phyloP scores from a whole-genome alignment of 2,113 vertebrate species.

The Pristiophorus japonicus region DNA sequence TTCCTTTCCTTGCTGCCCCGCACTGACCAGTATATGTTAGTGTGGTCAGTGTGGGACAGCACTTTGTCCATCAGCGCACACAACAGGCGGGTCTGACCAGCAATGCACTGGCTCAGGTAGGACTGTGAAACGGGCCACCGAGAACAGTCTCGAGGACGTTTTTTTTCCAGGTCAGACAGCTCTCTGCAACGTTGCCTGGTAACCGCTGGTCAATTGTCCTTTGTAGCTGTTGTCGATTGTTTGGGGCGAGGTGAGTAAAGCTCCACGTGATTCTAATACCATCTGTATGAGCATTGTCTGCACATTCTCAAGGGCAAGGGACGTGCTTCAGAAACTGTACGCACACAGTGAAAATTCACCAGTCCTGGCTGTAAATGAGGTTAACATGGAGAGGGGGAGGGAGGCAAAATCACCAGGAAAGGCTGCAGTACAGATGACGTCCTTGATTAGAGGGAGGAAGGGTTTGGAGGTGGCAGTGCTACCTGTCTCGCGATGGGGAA shows the following conservation, averaged over 20 bases:
- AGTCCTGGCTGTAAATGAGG: not conserved
- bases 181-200: not conserved
- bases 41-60: too few species aligned
- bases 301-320: not conserved
- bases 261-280: not conserved
- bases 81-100: not conserved
- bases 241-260: not conserved
- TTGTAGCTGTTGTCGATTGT: not conserved
- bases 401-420: not conserved
- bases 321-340: not conserved
- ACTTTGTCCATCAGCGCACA: not conserved
- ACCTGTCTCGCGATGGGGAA: not conserved
- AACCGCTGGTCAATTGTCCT: not conserved
- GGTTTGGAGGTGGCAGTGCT: not conserved
- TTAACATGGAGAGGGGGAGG: not conserved
- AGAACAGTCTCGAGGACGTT: not conserved
- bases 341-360: not conserved
- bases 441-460: not conserved
- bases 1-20: too few species aligned
- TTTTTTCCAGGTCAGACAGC: not conserved
- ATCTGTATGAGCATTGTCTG: not conserved
- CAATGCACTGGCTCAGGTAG: not conserved
- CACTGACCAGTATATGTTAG: too few species aligned
- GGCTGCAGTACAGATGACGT: not conserved
- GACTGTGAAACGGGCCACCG: not conserved